phyloP scores from a whole-genome alignment of 2,888 invertebrate species.

The Tachina grossa region DNA sequence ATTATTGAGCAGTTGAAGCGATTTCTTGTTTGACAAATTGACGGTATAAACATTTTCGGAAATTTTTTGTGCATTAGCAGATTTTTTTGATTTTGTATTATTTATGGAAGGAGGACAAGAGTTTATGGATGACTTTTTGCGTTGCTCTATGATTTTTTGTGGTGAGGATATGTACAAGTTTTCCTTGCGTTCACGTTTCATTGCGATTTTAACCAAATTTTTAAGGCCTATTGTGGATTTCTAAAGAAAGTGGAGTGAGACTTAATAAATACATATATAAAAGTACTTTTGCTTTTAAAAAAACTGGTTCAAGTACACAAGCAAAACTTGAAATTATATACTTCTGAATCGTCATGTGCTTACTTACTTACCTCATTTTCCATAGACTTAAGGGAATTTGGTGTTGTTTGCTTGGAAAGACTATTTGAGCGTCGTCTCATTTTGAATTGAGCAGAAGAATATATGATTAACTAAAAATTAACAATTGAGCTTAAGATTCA shows the following conservation, averaged over 20 bases:
- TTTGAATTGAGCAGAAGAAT: no score
- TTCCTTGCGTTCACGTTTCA: constrained; percentile 79
- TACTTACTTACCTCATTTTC: constrained; percentile 64
- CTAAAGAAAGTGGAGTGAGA: constrained; percentile 42
- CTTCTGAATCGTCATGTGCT: background rate
- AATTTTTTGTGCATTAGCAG: constrained; percentile 80
- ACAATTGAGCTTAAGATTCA: no score
- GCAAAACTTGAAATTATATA: background rate
- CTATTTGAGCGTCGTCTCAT: constrained; percentile 76
- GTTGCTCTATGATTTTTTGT: constrained; percentile 80
- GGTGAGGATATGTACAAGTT: constrained; percentile 82
- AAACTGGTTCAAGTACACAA: background rate
- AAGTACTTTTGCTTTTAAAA: background rate
- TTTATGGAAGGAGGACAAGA: constrained; percentile 44
- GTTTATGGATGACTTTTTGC: constrained; percentile 72
- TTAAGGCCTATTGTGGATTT: constrained; percentile 74
- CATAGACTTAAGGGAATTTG: constrained; percentile 6
- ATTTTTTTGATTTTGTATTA: constrained; percentile 63
- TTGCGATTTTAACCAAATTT: constrained; percentile 77
- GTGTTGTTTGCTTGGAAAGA: constrained; percentile 59
- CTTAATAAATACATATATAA: background rate
- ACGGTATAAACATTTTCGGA: constrained; percentile 81
- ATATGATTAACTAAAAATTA: no score
- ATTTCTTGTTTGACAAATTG: constrained; percentile 73
- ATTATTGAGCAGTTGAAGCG: constrained; percentile 57